Base-by-base conservation (phyloP, 1,140 invertebrate species). In the Macrobrachium rosenbergii region DNA sequence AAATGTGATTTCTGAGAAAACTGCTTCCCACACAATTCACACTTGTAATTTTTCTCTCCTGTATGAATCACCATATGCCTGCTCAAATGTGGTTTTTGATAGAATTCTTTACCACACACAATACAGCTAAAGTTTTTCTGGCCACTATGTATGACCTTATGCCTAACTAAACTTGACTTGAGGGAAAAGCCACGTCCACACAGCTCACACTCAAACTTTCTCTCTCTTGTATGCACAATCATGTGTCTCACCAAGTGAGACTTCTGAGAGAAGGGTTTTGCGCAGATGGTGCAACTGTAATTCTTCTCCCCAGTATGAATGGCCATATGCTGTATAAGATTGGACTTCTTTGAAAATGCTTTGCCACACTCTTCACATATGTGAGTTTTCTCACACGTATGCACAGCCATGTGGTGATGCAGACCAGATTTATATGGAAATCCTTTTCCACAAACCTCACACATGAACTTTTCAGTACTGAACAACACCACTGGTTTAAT, bases 271-370 rank as follows among this genome's bases (percentile, higher is more conserved):
- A 72, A 72, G 23, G 23, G 14, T 43, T 72, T 72, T 28, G 14
- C 69, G 21, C 69, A 72, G 12, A 28, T 43, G 17, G 23, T 72
- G 10, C 69, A 72, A 23, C 16, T 72, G 69, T 72, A 43, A n/a
- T 23, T 23, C 23, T 23, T 72, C 17, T 72, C 69, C 16, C 69
- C 69, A 11, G 69, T 72, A 28, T 72, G 69, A 72, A 72, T 23
- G 14, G 37, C 37, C 69, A 72, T 23, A n/a, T 72, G 69, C 37
- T 72, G 69, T 14, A 28, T 72, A 23, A 72, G 37, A 28, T 43
- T 72, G 16, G 69, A 72, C 69, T 72, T 72, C 37, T 43, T 23
- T 72, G 69, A 72, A 43, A 72, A 72, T 28, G 69, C 69, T 23
- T 72, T 72, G 23, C 69, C 69, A 23, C 69, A 72, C 69, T 23